Base-by-base conservation (phyloP, 1,140 invertebrate genomes). In the Macrocentrus cingulum region DNA sequence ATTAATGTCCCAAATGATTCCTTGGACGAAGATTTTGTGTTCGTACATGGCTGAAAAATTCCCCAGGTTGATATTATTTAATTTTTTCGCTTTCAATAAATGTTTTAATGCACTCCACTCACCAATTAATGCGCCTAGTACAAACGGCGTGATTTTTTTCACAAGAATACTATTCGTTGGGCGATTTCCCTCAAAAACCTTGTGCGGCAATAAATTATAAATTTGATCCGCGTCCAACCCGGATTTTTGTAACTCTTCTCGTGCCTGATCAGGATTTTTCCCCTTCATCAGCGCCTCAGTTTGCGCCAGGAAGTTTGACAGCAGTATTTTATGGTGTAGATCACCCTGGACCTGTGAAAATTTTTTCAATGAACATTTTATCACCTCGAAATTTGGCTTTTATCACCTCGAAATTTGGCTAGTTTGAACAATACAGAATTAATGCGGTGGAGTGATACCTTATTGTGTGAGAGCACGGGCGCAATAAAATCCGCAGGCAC, bases 1-100 rank as follows among this genome's bases (percentile, higher is more conserved):
- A 79, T 99, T 99, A 68, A 99, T 98, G 76, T 98, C 92, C 98
- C 98, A 99, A 67, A 99, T 95, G 11, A 97, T 86, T 55, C 97
- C 97, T 81, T 99, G 97, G 1, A 90, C 88, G 82, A 99, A 99
- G 66, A 99, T 99, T 80, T 99, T 99, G 74, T 98, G 95, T 78
- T 99, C 97, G 76, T 99, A 99, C 75, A 95, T 86, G 16, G 92
- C 93, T 95, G 77, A 23, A 86, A 86, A 67, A n/a, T n/a, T n/a
- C n/a, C n/a, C n/a, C n/a, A n/a, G n/a, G n/a, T n/a, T n/a, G n/a
- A n/a, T n/a, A n/a, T n/a, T n/a, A n/a, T n/a, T n/a, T n/a, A n/a
- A n/a, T n/a, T n/a, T n/a, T n/a, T n/a, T n/a, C n/a, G n/a, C n/a
- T n/a, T n/a, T n/a, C n/a, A n/a, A n/a, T n/a, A n/a, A n/a, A n/a